These are phyloP conservation scores for Sialis lutaria DNA, from an alignment of 2,888 invertebrate species.

Conservation along the genomic window DNA sequence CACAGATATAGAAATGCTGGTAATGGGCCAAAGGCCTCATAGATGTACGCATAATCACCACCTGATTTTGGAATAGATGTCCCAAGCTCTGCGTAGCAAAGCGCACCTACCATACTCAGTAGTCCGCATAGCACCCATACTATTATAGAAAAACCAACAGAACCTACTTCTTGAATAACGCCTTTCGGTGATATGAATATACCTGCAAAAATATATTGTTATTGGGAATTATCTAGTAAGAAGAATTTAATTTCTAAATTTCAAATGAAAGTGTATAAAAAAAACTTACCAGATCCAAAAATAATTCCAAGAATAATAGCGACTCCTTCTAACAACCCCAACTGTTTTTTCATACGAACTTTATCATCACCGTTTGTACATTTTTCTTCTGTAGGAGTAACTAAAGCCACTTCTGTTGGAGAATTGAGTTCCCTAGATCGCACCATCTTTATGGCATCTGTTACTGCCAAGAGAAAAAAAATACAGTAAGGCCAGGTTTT, in stretches of 20 bases:
- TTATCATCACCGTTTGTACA: conserved; percentile 25
- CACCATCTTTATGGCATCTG: background rate
- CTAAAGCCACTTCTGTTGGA: conserved; percentile 22
- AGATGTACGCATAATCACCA: conserved; percentile 93
- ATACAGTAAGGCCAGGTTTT: no score
- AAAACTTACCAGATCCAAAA: conserved; percentile 61
- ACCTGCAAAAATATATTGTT: conserved; percentile 30
- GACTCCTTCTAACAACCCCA: conserved; percentile 80
- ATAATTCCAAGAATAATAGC: conserved; percentile 90
- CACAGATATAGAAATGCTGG: conserved; percentile 91
- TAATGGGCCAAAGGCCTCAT: conserved; percentile 77
- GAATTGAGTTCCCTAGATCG: conserved; percentile 13
- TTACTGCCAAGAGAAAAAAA: no score
- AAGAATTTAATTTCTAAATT: background rate
- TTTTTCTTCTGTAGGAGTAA: conserved; percentile 17
- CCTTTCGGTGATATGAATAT: conserved; percentile 95
- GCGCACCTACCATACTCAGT: conserved; percentile 81
- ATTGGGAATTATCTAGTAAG: background rate
- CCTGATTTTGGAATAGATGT: conserved; percentile 82
- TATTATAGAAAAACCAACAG: conserved; percentile 71
- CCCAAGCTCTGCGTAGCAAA: conserved; percentile 92
- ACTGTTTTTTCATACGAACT: conserved; percentile 71
- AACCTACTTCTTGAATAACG: conserved; percentile 76
- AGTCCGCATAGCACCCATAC: conserved; percentile 82
- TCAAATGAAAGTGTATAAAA: background rate